Evolutionary conservation across 2,113 vertebrate species (phyloP).

Genomic region (Meriones unguiculatus): DNA sequence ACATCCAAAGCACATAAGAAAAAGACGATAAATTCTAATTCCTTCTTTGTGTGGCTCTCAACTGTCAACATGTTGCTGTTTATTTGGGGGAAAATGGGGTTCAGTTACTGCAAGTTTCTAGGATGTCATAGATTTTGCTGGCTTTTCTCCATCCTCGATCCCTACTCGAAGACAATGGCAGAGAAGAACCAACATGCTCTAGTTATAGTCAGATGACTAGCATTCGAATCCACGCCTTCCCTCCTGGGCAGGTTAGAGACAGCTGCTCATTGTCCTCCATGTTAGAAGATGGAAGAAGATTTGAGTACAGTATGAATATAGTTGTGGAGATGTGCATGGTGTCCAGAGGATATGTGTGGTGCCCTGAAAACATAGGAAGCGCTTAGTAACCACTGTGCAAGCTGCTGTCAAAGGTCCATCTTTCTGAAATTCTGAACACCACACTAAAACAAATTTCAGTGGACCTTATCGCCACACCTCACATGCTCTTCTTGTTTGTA

Average conservation of each 20-base stretch:
- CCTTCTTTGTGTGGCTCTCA: not conserved
- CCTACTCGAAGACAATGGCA: not conserved
- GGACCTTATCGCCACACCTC: fast-evolving
- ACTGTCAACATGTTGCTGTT: not conserved
- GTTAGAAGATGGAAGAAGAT: not conserved
- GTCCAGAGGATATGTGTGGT: no score
- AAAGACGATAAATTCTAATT: not conserved
- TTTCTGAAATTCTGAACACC: not conserved
- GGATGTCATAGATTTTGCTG: no score
- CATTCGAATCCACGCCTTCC: not conserved
- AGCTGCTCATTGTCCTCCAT: no score
- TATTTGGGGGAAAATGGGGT: not conserved
- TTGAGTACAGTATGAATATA: fast-evolving
- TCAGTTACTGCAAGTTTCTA: fast-evolving
- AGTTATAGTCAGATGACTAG: not conserved
- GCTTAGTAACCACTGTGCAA: no score
- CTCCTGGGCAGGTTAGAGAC: no score
- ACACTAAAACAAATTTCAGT: fast-evolving
- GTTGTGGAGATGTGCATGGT: no score
- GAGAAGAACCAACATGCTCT: not conserved
- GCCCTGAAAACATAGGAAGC: no score
- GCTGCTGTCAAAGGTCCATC: fast-evolving
- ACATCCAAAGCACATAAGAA: not conserved
- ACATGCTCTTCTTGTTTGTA: not conserved
- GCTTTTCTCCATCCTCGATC: not conserved